phyloP scores from a whole-genome alignment of 2,797 vertebrate genomes.

The Erpetoichthys calabaricus region DNA sequence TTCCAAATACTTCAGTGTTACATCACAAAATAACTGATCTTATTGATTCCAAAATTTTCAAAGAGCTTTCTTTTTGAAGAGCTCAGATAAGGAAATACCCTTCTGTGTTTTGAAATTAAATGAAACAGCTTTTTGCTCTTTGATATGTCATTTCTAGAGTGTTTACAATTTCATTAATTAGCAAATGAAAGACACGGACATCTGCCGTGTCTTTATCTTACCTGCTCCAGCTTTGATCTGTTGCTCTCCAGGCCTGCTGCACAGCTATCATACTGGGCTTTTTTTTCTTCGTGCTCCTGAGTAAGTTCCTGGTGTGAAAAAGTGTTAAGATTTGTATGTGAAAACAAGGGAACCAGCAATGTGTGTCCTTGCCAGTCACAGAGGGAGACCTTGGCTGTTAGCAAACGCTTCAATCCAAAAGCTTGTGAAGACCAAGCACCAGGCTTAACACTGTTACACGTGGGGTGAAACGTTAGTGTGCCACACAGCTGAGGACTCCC shows the following conservation, averaged over 20 bases:
- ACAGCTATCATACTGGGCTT: conserved; percentile 80
- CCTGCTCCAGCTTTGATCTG: conserved; percentile 81
- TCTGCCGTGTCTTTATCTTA: conserved; percentile 23
- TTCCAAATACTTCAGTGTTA: too few species aligned
- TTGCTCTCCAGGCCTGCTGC: conserved; percentile 86
- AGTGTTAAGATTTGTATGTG: conserved; percentile 27
- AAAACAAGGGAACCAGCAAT: conserved; percentile 24
- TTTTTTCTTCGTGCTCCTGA: conserved; percentile 80
- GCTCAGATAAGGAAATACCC: too few species aligned
- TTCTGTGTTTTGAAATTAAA: too few species aligned
- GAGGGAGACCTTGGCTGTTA: conserved; percentile 28
- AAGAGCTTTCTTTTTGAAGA: too few species aligned
- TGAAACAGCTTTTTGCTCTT: too few species aligned
- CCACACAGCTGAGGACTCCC: neutral
- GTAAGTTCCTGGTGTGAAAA: conserved; percentile 63
- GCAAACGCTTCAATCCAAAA: conserved; percentile 19
- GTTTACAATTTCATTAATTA: too few species aligned
- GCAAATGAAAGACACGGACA: too few species aligned
- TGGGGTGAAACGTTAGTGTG: conserved; percentile 16
- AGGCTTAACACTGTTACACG: conserved; percentile 20
- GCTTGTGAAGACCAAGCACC: conserved; percentile 26
- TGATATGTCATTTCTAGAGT: too few species aligned
- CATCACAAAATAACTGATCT: too few species aligned
- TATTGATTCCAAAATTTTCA: too few species aligned
- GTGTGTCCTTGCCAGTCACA: conserved; percentile 23